Percentiles rank a stretch among this genome's conserved stretches.
Conservation (phyloP, 2,113 vertebrate genomes). For the Atractosteus spatula region DNA sequence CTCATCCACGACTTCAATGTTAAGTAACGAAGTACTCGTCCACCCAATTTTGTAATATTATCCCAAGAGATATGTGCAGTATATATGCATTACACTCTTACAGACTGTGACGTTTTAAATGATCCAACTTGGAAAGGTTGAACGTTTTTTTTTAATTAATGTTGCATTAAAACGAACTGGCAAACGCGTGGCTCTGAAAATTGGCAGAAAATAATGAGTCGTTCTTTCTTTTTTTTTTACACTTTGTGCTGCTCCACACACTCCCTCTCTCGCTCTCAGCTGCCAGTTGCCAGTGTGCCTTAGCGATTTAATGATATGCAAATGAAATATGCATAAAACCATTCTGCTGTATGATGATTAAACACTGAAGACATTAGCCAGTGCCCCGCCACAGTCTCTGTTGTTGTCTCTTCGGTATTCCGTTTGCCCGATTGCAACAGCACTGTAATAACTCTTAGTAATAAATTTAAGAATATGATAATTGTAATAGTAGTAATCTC, state of each 20-base stretch:
- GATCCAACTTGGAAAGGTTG: constrained; percentile 58
- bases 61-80: constrained; percentile 37
- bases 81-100: constrained; percentile 29
- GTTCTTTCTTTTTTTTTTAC: constrained; percentile 45
- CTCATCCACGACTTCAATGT: background rate
- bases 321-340: constrained; percentile 99
- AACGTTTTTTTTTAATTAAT: constrained; percentile 61
- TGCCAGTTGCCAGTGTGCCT: constrained; percentile 71
- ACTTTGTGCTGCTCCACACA: constrained; percentile 79
- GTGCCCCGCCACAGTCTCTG: constrained; percentile 69
- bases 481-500: constrained; percentile 64
- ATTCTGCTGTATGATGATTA: constrained; percentile 98
- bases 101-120: constrained; percentile 55
- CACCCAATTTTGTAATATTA: constrained; percentile 11
- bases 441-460: constrained; percentile 55
- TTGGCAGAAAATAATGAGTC: constrained; percentile 67
- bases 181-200: constrained; percentile 61
- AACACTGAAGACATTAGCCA: constrained; percentile 94
- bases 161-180: constrained; percentile 65
- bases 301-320: constrained; percentile 96
- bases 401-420: constrained; percentile 65
- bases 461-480: constrained; percentile 52
- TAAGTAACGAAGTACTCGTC: constrained; percentile 1
- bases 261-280: constrained; percentile 68
- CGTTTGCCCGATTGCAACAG: constrained; percentile 55